phyloP scores from a whole-genome alignment of 1,140 invertebrate genomes.

The Drosophila murphyi region DNA sequence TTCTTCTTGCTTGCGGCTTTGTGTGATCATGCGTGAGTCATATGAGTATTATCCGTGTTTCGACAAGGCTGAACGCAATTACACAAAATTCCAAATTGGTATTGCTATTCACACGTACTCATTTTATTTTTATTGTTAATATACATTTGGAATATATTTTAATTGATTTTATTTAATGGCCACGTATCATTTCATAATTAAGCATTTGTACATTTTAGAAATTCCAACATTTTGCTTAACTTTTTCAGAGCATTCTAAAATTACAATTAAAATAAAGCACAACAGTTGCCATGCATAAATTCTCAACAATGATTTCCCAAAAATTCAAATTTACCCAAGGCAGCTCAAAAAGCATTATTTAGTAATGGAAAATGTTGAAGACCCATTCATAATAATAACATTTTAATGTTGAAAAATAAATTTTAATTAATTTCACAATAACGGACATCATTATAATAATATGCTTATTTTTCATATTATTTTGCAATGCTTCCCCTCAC shows the following conservation, averaged over 20 bases:
- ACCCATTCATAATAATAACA: slow-evolving; percentile 4
- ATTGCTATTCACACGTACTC: too few relatives aligned
- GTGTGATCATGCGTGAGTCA: slow-evolving; percentile 12
- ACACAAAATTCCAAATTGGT: too few relatives aligned
- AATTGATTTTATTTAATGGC: too few relatives aligned
- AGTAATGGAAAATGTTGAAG: slow-evolving; percentile 11
- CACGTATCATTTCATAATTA: too few relatives aligned
- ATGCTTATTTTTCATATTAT: slow-evolving; percentile 31
- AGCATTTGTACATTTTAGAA: too few relatives aligned
- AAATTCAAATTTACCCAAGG: neutral
- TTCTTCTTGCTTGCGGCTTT: neutral
- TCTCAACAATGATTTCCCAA: neutral
- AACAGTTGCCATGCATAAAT: slow-evolving; percentile 2
- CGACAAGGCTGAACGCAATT: neutral
- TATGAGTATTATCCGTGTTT: slow-evolving; percentile 1
- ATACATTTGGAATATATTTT: too few relatives aligned
- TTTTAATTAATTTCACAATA: slow-evolving; percentile 58
- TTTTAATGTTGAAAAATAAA: slow-evolving; percentile 31
- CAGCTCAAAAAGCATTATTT: slow-evolving; percentile 10
- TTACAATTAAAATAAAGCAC: neutral
- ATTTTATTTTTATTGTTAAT: neutral
- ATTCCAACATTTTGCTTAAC: neutral
- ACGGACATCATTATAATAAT: slow-evolving; percentile 69
- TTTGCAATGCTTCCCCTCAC: slow-evolving; percentile 45
- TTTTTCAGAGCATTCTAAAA: neutral